Base-by-base conservation (phyloP, 2,113 vertebrate species). In the Proteles cristata region DNA sequence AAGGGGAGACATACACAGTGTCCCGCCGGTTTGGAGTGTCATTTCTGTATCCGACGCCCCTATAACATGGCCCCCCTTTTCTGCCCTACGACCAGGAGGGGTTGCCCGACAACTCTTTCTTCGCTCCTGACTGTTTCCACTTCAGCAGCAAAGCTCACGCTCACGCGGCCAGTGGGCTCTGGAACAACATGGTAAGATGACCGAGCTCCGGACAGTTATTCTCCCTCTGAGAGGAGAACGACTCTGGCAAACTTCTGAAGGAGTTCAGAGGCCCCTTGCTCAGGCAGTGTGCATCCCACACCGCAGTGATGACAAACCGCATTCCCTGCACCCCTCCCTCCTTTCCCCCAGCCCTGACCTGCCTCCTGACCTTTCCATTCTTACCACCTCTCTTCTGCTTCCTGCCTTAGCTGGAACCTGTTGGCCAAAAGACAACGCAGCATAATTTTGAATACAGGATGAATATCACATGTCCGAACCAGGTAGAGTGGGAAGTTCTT, bases 41-140 rank as follows among this genome's bases (percentile, higher is more conserved):
- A 1, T 10, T 2, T 48, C 7, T 10, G 7, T 17, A 11, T 48
- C 76, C 3, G 0, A 5, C 0, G 0, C 31, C 55, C 63, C 90
- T 61, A 2, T 77, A 76, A 96, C 35, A 1, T 1, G 0, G 26
- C 16, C 43, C 28, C 17, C 86, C 43, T 48, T 61, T 35, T 98
- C 28, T 28, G 58, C 92, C 92, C 63, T 31, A 11, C 82, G 65
- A 66, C 69, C 94, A 99, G 99, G 97, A 97, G 0, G 99, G 99
- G 1, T 1, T 91, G 25, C 98, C 98, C 0, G 99, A 99, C 92
- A 77, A 1, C 23, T 98, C 99, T 0, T 99, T 88, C 97, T 99
- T 99, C 66, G 98, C 99, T 50, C 99, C 99, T 28, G 99, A 99
- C 95, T 99, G 99, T 93, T 99, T 99, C 92, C 99, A 99, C 96